phyloP scores from a whole-genome alignment of 2,113 vertebrate species.

The Centropus unirufus region DNA sequence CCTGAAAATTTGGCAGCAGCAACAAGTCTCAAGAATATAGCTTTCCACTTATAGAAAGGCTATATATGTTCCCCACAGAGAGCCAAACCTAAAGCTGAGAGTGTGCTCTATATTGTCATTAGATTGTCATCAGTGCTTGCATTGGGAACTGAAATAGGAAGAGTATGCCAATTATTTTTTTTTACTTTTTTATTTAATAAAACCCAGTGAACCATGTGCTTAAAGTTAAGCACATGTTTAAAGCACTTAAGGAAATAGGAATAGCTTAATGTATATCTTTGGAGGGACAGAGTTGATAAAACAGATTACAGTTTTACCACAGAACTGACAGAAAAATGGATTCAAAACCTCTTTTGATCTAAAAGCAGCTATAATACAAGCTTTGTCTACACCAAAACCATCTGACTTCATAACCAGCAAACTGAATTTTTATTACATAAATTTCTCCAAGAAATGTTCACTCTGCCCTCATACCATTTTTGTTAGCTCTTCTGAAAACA shows the following conservation, averaged over 20 bases:
- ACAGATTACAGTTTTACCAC: constrained; percentile 18
- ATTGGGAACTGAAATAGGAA: not conserved
- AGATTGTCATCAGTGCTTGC: not conserved
- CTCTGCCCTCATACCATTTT: not conserved
- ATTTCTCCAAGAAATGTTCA: not conserved
- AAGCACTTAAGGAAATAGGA: not conserved
- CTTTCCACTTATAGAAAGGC: not conserved
- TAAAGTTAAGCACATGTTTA: constrained; percentile 23
- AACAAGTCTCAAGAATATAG: not conserved
- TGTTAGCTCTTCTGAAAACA: not conserved
- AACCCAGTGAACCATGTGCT: constrained; percentile 38
- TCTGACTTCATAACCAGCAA: not conserved
- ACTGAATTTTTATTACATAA: not conserved
- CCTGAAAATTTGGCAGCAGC: not conserved
- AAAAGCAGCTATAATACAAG: not conserved
- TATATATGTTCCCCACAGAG: not conserved
- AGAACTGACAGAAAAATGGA: constrained; percentile 23
- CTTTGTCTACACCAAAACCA: not conserved
- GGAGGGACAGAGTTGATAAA: not conserved
- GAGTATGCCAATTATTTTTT: not conserved
- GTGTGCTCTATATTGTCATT: not conserved
- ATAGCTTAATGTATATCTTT: not conserved
- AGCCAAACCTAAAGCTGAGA: not conserved
- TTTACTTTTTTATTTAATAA: not conserved
- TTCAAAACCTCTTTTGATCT: constrained; percentile 11